Evolutionary conservation across 2,888 invertebrate genomes (phyloP).

Genomic region (Coenonympha arcania): DNA sequence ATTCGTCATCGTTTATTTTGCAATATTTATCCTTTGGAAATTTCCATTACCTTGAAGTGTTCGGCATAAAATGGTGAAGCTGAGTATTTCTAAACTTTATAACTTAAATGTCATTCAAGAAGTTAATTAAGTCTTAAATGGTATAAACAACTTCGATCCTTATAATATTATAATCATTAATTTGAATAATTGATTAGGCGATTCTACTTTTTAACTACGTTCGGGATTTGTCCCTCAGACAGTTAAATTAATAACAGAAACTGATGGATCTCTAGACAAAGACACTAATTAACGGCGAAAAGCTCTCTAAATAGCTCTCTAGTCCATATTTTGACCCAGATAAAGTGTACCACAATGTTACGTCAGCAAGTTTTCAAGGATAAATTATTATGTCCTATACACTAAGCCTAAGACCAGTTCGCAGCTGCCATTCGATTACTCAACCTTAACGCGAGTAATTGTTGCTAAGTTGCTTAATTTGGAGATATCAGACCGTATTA

Average conservation of each 20-base stretch:
- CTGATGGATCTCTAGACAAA: no score
- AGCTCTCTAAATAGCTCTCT: not conserved
- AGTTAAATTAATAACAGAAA: no score
- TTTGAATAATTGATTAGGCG: no score
- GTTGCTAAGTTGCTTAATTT: slow-evolving; percentile 43
- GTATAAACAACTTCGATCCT: no score
- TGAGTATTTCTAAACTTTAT: not conserved
- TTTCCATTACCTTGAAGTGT: not conserved
- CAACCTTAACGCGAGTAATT: slow-evolving; percentile 51
- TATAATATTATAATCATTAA: no score
- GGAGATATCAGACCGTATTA: slow-evolving; percentile 26
- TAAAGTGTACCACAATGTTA: slow-evolving; percentile 6
- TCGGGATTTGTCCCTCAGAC: no score
- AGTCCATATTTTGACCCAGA: not conserved
- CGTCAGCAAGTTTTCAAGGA: slow-evolving; percentile 17
- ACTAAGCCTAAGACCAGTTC: slow-evolving; percentile 42
- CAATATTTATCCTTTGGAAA: not conserved
- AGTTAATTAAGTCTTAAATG: no score
- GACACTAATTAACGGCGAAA: no score
- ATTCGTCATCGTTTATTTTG: not conserved
- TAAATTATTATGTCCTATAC: slow-evolving; percentile 14
- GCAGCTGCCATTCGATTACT: slow-evolving; percentile 45
- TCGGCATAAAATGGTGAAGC: not conserved
- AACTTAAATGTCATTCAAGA: not conserved
- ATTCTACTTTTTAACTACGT: no score